Evolutionary conservation across 2,797 vertebrate genomes (phyloP).

Genomic region (Lagocephalus sceleratus): DNA sequence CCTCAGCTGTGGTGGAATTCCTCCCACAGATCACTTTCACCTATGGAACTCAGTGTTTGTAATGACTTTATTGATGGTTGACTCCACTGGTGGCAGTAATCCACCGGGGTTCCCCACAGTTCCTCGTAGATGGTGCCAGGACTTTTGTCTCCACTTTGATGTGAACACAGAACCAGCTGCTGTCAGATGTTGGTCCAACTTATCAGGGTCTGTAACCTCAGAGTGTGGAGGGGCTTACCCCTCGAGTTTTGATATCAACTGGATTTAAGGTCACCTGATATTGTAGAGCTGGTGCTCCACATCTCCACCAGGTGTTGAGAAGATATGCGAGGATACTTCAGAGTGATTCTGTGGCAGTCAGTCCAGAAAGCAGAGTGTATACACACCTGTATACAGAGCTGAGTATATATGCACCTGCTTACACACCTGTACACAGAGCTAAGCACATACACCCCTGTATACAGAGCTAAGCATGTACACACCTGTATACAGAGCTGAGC

Average conservation of each 20-base stretch:
- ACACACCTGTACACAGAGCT: no score
- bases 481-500: no score
- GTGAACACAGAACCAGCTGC: constrained; percentile 59
- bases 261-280: constrained; percentile 73
- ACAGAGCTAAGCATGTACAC: no score
- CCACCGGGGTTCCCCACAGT: neutral
- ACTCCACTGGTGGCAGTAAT: no score
- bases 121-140: constrained; percentile 69
- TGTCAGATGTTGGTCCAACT: constrained; percentile 43
- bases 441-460: no score
- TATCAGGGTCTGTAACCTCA: constrained; percentile 65
- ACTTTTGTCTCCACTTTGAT: constrained; percentile 70
- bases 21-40: constrained; percentile 82
- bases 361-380: no score
- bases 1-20: constrained; percentile 80
- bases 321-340: no score
- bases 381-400: no score
- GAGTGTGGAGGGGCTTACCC: constrained; percentile 60
- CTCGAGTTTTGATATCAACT: constrained; percentile 78
- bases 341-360: no score
- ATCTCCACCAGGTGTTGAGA: constrained; percentile 73
- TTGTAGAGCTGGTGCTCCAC: constrained; percentile 50
- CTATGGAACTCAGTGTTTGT: constrained; percentile 82
- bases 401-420: no score
- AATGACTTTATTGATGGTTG: constrained; percentile 82